Base-by-base conservation (phyloP, 2,113 vertebrate species). In the Scolopax mira region DNA sequence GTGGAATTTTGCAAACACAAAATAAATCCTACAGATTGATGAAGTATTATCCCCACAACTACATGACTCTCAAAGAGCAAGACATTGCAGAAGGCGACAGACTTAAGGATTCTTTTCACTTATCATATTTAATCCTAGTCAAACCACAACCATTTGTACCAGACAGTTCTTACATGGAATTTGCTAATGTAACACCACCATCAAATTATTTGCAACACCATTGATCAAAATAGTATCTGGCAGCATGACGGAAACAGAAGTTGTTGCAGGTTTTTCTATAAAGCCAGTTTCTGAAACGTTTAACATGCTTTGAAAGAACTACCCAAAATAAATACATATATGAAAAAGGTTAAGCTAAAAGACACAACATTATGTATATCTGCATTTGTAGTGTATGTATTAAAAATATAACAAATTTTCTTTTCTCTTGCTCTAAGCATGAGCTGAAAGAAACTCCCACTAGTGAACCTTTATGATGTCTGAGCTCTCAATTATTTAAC, bases 21-120 rank as follows among this genome's bases (percentile, higher is more conserved):
- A 91, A 89, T 39, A 16, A 87, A 81, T 30, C 54, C 39, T 41
- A 18, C 3, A 24, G 21, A 54, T 0, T 33, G 28, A 72, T 22
- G 18, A 74, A 78, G 14, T 22, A 28, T 48, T 79, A 80, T 51
- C 46, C 22, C 18, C 19, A 12, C 18, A 84, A 73, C 17, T 16
- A 27, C 3, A 2, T 0, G 0, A 31, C 41, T 27, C 0, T 0
- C 74, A 79, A 5, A 62, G 27, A 87, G 44, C 33, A 72, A 70
- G 42, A 78, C 2, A 6, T 0, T 70, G 52, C 52, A 80, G 31
- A 64, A 93, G 49, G 60, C 1, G 6, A 69, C 10, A 81, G 41
- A 74, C 9, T 44, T 52, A 19, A 80, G 33, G 30, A 74, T 71
- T 78, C 39, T 69, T 74, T 57, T 75, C 79, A 74, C 58, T 89